A percentile compares a stretch with the other conserved stretches of the same genome.
Evolutionary conservation across 2,797 vertebrate species (phyloP).

Genomic region (Peromyscus attwateri): DNA sequence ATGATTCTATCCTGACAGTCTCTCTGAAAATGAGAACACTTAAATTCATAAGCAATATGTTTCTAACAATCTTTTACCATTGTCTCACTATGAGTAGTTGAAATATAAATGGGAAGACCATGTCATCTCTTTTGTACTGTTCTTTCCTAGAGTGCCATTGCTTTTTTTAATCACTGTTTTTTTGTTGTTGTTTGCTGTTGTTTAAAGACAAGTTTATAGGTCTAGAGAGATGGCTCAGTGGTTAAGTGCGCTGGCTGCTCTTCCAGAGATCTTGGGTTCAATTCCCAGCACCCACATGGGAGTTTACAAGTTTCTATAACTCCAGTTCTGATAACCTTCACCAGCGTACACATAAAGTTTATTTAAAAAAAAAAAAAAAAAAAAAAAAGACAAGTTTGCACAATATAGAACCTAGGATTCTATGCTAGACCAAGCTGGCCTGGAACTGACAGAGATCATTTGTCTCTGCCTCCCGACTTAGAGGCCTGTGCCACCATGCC

Average conservation of each 20-base stretch:
- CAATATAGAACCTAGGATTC: not conserved
- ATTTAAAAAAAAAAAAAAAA: too few species aligned
- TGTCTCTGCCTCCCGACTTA: not conserved
- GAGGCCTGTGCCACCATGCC: not conserved
- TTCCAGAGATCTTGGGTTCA: not conserved
- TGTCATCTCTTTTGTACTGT: constrained; percentile 12
- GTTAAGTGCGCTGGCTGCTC: not conserved
- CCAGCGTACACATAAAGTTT: not conserved
- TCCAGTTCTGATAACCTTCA: not conserved
- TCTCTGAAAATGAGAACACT: constrained; percentile 24
- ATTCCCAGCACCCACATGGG: not conserved
- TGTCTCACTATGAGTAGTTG: not conserved
- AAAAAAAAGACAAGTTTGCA: not conserved
- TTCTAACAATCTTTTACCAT: not conserved
- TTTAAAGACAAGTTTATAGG: not conserved
- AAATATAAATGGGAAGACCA: not conserved
- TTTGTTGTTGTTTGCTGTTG: not conserved
- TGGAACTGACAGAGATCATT: not conserved
- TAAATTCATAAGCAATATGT: not conserved
- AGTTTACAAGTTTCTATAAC: not conserved
- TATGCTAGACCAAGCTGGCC: not conserved
- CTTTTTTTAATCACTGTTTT: not conserved
- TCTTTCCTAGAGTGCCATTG: not conserved
- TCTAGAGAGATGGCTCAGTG: not conserved
- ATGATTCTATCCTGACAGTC: not conserved